Conservation (phyloP, 1,140 invertebrate genomes). For the Scaptomyza montana region DNA sequence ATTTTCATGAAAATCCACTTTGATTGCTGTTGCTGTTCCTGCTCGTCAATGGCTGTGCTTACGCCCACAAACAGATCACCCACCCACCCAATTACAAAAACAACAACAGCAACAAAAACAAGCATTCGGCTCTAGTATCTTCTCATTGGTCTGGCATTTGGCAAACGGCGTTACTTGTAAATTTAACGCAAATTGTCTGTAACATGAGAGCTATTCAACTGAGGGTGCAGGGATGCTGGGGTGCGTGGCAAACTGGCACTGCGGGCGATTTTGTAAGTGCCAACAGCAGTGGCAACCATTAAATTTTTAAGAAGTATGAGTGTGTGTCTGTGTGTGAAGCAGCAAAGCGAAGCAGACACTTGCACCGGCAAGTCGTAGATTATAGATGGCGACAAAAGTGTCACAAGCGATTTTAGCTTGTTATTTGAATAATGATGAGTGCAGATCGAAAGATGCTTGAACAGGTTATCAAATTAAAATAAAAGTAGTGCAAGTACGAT, state of each 20-base stretch:
- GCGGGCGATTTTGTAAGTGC: slow-evolving; percentile 52
- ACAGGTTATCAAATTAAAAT: too few relatives aligned
- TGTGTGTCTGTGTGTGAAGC: slow-evolving; percentile 47
- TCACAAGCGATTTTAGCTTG: slow-evolving; percentile 8
- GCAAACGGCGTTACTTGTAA: slow-evolving; percentile 69
- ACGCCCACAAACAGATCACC: slow-evolving; percentile 1
- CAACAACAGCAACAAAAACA: neutral
- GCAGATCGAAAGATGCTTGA: too few relatives aligned
- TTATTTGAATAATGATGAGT: too few relatives aligned
- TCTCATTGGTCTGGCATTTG: slow-evolving; percentile 52
- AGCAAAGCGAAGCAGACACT: slow-evolving; percentile 21
- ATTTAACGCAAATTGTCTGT: slow-evolving; percentile 82
- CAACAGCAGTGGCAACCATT: slow-evolving; percentile 72
- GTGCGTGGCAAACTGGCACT: slow-evolving; percentile 11
- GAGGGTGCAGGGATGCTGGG: slow-evolving; percentile 1
- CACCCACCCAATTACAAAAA: slow-evolving; percentile 14
- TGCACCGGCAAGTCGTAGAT: slow-evolving; percentile 16
- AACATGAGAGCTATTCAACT: slow-evolving; percentile 70
- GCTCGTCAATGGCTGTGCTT: slow-evolving; percentile 39
- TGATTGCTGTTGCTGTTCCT: slow-evolving; percentile 66
- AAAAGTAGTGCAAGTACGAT: neutral
- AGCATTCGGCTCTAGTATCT: slow-evolving; percentile 10
- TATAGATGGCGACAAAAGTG: slow-evolving; percentile 62
- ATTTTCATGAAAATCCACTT: slow-evolving; percentile 81
- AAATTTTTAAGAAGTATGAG: slow-evolving; percentile 71